Evolutionary conservation across 2,888 invertebrate species (phyloP), one percentile per base, ranked within the genome.

Genomic region (Erannis defoliaria): DNA sequence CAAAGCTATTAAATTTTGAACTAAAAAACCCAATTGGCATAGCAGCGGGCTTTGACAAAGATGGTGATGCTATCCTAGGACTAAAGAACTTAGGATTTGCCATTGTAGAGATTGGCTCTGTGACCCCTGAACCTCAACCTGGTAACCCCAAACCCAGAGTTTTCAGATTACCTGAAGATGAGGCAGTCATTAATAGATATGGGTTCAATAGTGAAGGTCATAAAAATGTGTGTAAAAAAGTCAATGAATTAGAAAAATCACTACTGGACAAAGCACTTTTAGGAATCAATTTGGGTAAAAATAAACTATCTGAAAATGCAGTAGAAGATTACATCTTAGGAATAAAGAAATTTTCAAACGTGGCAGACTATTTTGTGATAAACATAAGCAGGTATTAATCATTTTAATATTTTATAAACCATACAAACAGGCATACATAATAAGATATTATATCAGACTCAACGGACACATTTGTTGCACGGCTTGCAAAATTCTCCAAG

Each of bases 31-130:
- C 99, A 0, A 88, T 99, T 73, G 99, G 99, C n/a, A 95, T 99
- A 78, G 99, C 99, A 23, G 99, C 99, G 59, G 99, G 99, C 5
- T 99, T 99, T 90, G 99, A 99, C 86, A 99, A 99, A 87, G 96
- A 99, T 88, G 99, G 96, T 5, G 98, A 99, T 92, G 98, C 97
- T 19, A 94, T 99, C 1, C 86, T 95, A 74, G 97, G 98, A 0
- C 88, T 99, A 37, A 94, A 95, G 64, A 95, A 96, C 76, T 90
- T 98, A 59, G 99, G 99, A 0, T 99, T 99, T 89, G 97, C 99
- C 5, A 97, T 99, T 85, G 95, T 99, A 19, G 99, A 99, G 94
- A 95, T 99, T 73, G 99, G 99, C 62, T 98, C 98, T 4, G 96
- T 99, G 0, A 99, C 99, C 1, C 99, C 99, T 0, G 82, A 95